Conservation (phyloP, 1,140 invertebrate species). For the Drosophila funebris region DNA sequence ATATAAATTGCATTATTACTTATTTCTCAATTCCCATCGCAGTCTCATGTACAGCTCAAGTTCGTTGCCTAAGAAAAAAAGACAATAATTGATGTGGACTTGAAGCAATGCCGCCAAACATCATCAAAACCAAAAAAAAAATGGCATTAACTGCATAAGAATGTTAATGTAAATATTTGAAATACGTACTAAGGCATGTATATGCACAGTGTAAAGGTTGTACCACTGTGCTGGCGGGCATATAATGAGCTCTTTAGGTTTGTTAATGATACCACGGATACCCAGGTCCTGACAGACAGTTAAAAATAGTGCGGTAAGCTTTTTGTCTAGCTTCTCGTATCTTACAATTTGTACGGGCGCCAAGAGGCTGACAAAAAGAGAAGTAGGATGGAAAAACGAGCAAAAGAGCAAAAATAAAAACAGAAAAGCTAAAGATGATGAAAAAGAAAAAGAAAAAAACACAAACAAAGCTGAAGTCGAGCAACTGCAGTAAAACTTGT, state of each 20-base stretch:
- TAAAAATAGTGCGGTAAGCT: slow-evolving; percentile 68
- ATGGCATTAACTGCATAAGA: slow-evolving; percentile 33
- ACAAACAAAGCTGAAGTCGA: slow-evolving; percentile 43
- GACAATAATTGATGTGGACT: not conserved
- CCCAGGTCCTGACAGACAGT: slow-evolving; percentile 45
- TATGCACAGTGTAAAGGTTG: not conserved
- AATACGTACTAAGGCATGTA: slow-evolving; percentile 27
- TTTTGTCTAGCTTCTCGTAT: slow-evolving; percentile 16
- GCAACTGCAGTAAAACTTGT: slow-evolving; percentile 61
- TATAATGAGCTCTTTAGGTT: slow-evolving; percentile 66
- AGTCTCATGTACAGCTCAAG: not conserved
- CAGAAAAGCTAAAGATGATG: slow-evolving; percentile 26
- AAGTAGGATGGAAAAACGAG: slow-evolving; percentile 10
- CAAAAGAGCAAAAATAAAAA: not conserved
- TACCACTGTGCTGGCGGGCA: slow-evolving; percentile 5
- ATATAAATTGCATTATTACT: not conserved
- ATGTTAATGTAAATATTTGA: slow-evolving; percentile 81
- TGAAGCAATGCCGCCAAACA: slow-evolving; percentile 6
- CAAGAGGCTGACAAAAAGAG: slow-evolving; percentile 19
- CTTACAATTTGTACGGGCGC: slow-evolving; percentile 33
- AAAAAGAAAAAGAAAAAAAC: slow-evolving; percentile 16
- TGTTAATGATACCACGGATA: slow-evolving; percentile 51
- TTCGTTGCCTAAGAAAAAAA: slow-evolving; percentile 5
- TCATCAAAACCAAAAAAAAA: slow-evolving; percentile 19
- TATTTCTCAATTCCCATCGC: not conserved